Base-by-base conservation (phyloP, 1,140 invertebrate genomes). In the Micrasema longulum region DNA sequence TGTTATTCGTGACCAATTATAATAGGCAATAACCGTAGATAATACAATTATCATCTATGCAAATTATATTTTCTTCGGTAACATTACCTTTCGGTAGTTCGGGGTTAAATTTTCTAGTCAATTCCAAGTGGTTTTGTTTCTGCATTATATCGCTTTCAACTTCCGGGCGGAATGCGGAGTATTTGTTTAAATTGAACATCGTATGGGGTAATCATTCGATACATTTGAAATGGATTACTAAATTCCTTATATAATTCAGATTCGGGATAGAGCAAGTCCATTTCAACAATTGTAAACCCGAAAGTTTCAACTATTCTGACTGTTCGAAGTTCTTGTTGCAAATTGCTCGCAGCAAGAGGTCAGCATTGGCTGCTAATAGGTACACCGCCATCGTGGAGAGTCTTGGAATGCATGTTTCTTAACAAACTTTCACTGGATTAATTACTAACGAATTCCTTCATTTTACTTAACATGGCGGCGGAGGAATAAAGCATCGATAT, bases 191-290 rank as follows among this genome's bases (percentile, higher is more conserved):
- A 43, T 63, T 43, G 57, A 43, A 63, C 16, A n/a, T 31, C 53
- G 31, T 35, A 36, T 57, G 53, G 31, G n/a, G n/a, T 10, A 38
- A 38, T n/a, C 53, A 63, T 43, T 63, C 57, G 57, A 63, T 63
- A 63, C 57, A 43, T 63, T 63, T 20, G 57, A 63, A 62, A 63
- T 63, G 57, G 41, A 63, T 43, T 63, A 43, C 57, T 45, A 45
- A 45, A 63, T 63, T 63, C 53, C 53, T 57, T 35, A 57, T 57
- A 35, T 57, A 57, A 57, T 57, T 57, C 36, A 18, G 57, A 26
- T 45, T 22, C 20, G 22, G 57, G 18, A 23, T 63, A 12, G 23
- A 63, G 20, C 14, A 22, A 43, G 57, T 41, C 57, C 57, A 5
- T 16, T 23, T 38, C 18, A 11, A 45, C 38, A n/a, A n/a, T n/a